Conservation (phyloP, 2,888 invertebrate genomes). For the Ormyrus labotus region DNA sequence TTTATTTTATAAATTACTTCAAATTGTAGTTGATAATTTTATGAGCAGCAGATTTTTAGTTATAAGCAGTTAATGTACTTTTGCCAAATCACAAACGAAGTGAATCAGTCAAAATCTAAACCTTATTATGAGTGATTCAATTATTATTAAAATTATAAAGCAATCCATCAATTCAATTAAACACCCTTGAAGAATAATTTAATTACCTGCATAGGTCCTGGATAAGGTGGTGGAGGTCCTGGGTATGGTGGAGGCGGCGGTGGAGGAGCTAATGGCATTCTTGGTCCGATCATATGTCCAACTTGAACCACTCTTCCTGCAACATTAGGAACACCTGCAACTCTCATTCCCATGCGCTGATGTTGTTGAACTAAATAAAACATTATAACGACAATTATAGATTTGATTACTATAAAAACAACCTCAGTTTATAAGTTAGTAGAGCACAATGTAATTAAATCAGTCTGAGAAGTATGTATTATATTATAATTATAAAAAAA, state of each 20-base stretch:
- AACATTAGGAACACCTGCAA: slow-evolving; percentile 71
- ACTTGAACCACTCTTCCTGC: slow-evolving; percentile 74
- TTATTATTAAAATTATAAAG: slow-evolving; percentile 23
- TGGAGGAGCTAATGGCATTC: slow-evolving; percentile 75
- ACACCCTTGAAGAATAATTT: neutral
- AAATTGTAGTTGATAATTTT: no score
- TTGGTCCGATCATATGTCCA: slow-evolving; percentile 73
- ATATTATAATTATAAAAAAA: neutral
- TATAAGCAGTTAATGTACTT: slow-evolving; percentile 41
- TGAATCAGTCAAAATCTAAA: slow-evolving; percentile 50
- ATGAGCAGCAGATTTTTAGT: slow-evolving; percentile 20
- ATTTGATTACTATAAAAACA: neutral
- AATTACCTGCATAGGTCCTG: slow-evolving; percentile 77
- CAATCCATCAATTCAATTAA: slow-evolving; percentile 25
- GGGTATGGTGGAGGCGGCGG: slow-evolving; percentile 85
- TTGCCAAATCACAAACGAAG: slow-evolving; percentile 56
- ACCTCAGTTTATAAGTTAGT: neutral
- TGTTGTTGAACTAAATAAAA: slow-evolving; percentile 62
- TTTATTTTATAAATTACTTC: no score
- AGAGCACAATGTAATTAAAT: neutral
- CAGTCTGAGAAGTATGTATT: neutral
- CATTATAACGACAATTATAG: neutral
- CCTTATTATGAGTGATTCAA: slow-evolving; percentile 34
- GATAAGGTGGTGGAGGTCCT: slow-evolving; percentile 84
- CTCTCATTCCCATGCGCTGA: slow-evolving; percentile 71